Evolutionary conservation across 2,113 vertebrate genomes (phyloP).

Genomic region (Pedionomus torquatus): DNA sequence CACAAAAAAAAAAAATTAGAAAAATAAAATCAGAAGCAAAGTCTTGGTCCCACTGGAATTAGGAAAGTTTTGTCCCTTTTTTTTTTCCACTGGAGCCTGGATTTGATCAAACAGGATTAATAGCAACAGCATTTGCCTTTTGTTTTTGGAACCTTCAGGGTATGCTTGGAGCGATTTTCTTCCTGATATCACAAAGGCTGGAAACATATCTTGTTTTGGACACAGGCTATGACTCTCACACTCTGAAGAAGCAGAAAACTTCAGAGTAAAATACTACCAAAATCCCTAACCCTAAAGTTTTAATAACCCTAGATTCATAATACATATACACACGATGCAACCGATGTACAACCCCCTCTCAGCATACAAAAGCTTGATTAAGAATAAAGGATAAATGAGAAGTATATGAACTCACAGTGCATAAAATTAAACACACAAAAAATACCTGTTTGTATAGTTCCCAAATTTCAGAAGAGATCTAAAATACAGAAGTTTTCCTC

Average conservation of each 20-base stretch:
- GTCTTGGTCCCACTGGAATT: not conserved
- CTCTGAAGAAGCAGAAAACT: not conserved
- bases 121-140: not conserved
- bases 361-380: not conserved
- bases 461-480: not conserved
- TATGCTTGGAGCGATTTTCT: not conserved
- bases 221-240: not conserved
- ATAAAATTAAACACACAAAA: not conserved
- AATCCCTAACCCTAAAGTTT: not conserved
- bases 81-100: not conserved
- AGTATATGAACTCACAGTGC: not conserved
- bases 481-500: not conserved
- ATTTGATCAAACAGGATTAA: not conserved
- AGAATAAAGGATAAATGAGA: not conserved
- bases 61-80: constrained; percentile 3
- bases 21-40: not conserved
- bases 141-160: not conserved
- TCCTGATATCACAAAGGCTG: not conserved
- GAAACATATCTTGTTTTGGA: not conserved
- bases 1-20: not conserved
- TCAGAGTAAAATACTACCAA: not conserved
- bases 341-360: not conserved
- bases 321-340: not conserved
- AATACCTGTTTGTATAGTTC: not conserved
- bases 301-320: not conserved